Percentiles rank a stretch among this genome's conserved stretches.
Conservation (phyloP, 2,888 invertebrate species). For the Teinopalpus imperialis region DNA sequence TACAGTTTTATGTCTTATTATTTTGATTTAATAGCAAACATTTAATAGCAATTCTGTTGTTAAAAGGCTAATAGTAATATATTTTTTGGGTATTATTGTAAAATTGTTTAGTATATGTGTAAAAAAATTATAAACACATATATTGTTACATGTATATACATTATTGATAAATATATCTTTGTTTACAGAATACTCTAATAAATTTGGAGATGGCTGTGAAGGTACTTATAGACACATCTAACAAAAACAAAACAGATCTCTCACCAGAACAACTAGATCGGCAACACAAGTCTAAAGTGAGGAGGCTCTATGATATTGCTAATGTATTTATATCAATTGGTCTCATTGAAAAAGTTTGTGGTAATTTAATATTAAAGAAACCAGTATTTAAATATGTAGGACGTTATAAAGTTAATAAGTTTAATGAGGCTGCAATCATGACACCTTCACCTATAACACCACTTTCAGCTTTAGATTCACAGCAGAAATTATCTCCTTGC, state of each 20-base stretch:
- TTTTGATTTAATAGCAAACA: constrained; percentile 1
- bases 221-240: constrained; percentile 80
- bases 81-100: too few species aligned
- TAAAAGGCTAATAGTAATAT: background rate
- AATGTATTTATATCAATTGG: constrained; percentile 89
- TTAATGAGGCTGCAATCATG: constrained; percentile 47
- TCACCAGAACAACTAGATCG: constrained; percentile 77
- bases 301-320: constrained; percentile 89
- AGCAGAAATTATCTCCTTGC: constrained; percentile 49
- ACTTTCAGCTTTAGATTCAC: constrained; percentile 50
- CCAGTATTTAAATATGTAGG: constrained; percentile 86
- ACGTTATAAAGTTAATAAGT: constrained; percentile 64
- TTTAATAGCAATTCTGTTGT: too few species aligned
- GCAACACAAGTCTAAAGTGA: constrained; percentile 85
- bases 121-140: background rate
- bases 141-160: constrained; percentile 2
- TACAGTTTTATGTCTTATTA: background rate
- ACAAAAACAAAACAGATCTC: constrained; percentile 72
- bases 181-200: constrained; percentile 82
- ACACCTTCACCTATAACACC: constrained; percentile 70
- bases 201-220: constrained; percentile 86
- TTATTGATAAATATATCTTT: constrained; percentile 24
- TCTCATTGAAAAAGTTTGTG: constrained; percentile 86
- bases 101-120: too few species aligned
- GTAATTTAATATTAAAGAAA: constrained; percentile 83